A percentile compares a stretch with the other conserved stretches of the same genome.
Evolutionary conservation across 2,113 vertebrate genomes (phyloP).

Genomic region (Microtus pennsylvanicus): DNA sequence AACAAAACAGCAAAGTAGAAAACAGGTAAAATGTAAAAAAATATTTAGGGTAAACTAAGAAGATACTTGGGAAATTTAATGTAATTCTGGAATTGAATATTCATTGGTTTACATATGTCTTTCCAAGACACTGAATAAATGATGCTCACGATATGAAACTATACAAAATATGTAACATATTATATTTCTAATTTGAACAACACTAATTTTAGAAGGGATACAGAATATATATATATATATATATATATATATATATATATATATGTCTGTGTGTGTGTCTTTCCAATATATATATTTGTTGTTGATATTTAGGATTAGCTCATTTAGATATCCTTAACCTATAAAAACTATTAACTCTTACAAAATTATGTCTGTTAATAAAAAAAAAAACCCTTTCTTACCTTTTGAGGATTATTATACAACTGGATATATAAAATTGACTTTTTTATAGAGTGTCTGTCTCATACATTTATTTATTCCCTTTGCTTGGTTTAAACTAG

Average conservation of each 20-base stretch:
- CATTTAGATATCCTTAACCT: background rate
- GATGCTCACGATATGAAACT: background rate
- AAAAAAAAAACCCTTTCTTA: background rate
- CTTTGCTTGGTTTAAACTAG: slow-evolving; percentile 37
- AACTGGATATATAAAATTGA: background rate
- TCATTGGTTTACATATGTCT: background rate
- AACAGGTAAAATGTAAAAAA: background rate
- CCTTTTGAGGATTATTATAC: background rate
- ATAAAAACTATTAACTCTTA: background rate
- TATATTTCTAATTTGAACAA: background rate
- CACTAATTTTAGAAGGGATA: background rate
- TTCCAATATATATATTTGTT: background rate
- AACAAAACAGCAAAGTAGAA: background rate
- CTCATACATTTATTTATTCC: background rate
- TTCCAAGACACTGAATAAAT: background rate
- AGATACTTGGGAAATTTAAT: background rate
- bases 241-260: background rate
- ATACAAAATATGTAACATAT: background rate
- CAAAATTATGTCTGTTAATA: background rate
- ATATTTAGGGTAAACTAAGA: slow-evolving; percentile 3
- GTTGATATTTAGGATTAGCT: background rate
- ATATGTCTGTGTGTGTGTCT: background rate
- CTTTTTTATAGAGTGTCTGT: background rate
- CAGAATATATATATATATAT: background rate
- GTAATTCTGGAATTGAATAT: background rate